Conservation (phyloP, 2,113 vertebrate genomes). For the Zootoca vivipara region DNA sequence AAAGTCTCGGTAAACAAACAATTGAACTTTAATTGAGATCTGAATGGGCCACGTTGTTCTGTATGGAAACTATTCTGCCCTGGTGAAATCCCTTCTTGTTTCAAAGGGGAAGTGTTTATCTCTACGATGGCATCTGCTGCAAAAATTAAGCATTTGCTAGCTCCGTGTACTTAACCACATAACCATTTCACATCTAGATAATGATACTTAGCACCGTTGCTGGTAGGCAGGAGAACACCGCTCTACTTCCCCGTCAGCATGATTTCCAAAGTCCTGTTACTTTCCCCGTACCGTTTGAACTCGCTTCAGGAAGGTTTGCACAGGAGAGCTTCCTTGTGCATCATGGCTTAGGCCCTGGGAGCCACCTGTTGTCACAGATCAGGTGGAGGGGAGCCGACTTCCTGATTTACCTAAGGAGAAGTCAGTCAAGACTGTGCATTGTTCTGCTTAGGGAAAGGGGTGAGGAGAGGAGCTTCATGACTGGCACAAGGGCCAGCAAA, state of each 20-base stretch:
- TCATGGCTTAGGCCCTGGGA: not conserved
- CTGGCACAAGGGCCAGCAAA: not conserved
- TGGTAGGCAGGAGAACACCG: not conserved
- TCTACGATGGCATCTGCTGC: not conserved
- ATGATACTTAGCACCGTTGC: not conserved
- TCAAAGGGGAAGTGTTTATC: slow-evolving; percentile 8
- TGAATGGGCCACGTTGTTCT: slow-evolving; percentile 15
- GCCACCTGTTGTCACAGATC: not conserved
- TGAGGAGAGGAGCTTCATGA: not conserved
- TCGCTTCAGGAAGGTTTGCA: not conserved
- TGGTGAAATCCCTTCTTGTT: not conserved
- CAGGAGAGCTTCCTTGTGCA: not conserved
- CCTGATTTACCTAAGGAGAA: not conserved
- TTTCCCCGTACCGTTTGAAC: not conserved
- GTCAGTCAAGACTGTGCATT: not conserved
- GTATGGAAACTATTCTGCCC: not conserved
- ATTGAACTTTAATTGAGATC: slow-evolving; percentile 12
- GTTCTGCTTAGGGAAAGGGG: not conserved
- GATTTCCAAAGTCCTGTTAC: not conserved
- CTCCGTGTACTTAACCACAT: not conserved
- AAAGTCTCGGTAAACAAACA: not conserved
- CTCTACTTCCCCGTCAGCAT: not conserved
- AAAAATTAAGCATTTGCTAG: not conserved
- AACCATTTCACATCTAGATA: not conserved
- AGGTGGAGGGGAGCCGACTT: not conserved